Base-by-base conservation (phyloP, 2,888 invertebrate genomes). In the Mycalesis mineus region DNA sequence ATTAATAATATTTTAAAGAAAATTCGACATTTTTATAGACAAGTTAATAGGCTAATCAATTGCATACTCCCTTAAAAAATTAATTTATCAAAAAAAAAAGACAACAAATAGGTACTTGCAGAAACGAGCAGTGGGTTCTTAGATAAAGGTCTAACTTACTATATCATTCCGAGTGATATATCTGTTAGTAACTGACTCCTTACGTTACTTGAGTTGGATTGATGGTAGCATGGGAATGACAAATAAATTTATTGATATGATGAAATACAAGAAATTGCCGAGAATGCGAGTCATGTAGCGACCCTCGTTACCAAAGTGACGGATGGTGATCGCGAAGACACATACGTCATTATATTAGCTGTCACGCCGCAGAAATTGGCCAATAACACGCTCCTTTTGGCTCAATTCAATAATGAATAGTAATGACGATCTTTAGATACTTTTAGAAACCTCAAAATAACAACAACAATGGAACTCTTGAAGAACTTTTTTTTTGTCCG, bases 271-370 rank as follows among this genome's bases (percentile, higher is more conserved):
- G 74, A 71, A 71, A 60, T 56, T 52, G 59, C 53, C 68, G 64
- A 71, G 68, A 65, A 69, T 65, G 66, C 72, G 74, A 71, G 71
- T 79, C 78, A 65, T 71, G 74, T 80, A 45, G 45, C 78, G 66
- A 67, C 68, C 74, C 78, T 84, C 78, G 78, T 83, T 83, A 82
- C 68, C 68, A 40, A 41, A 55, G 65, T 80, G 80, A 82, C 77
- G 70, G 75, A 81, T 81, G 68, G 67, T 62, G 60, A 28, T 44
- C 28, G 28, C 11, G 22, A 28, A 22, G 28, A 44, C 14, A 45
- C 31, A 45, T 45, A 45, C 28, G 45, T 29, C 45, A 45, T 44
- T 44, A 22, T 29, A 44, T 44, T 44, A 22, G 14, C 45, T 45
- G 45, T 45, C 31, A 45, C 13, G 31, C 6, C n/a, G 9, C 22